Conservation (phyloP, 2,113 vertebrate species). For the Campylomormyrus numenius region DNA sequence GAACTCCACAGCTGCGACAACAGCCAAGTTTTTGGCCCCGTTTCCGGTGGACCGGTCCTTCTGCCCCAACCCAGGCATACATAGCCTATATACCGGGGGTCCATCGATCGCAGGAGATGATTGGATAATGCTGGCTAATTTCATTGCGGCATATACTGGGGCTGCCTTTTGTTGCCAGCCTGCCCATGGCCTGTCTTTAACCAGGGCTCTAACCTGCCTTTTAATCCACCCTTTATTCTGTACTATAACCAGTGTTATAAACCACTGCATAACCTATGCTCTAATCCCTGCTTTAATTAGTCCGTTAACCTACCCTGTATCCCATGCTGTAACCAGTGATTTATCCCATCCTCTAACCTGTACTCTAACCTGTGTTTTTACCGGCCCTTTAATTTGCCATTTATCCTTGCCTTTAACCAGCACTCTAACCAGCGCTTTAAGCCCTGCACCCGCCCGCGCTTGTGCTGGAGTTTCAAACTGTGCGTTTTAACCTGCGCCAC, state of each 20-base stretch:
- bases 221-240: not conserved
- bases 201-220: not conserved
- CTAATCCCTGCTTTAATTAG: not conserved
- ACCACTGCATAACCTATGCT: not conserved
- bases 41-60: not conserved
- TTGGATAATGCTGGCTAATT: not conserved
- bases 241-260: not conserved
- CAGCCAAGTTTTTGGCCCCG: not conserved
- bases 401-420: not conserved
- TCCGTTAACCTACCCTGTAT: not conserved
- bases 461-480: not conserved
- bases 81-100: not conserved
- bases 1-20: not conserved
- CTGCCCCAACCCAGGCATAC: not conserved
- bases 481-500: not conserved
- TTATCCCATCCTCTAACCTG: not conserved
- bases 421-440: not conserved
- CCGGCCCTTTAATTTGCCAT: not conserved
- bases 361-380: not conserved
- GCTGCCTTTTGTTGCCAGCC: not conserved
- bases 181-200: not conserved
- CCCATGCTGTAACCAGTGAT: not conserved
- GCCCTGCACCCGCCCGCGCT: not conserved
- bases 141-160: not conserved
- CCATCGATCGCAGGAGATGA: not conserved